phyloP scores from a whole-genome alignment of 2,888 invertebrate genomes.

The Heliconius erato region DNA sequence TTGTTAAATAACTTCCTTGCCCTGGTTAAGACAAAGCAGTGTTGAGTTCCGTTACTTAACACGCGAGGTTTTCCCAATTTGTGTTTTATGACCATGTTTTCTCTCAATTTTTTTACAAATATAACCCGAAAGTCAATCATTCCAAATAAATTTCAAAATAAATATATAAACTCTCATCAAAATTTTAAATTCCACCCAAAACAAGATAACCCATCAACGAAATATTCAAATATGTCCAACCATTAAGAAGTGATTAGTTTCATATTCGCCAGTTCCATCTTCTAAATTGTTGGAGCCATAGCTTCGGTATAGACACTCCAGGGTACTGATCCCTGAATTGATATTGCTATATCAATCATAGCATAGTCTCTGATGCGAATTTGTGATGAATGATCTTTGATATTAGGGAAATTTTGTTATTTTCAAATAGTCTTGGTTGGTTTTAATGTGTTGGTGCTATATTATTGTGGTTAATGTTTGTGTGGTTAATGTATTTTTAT shows the following conservation, averaged over 20 bases:
- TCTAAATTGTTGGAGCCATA: constrained; percentile 33
- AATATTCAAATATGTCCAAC: constrained; percentile 17
- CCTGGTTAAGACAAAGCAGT: too few species aligned
- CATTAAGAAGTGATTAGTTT: constrained; percentile 42
- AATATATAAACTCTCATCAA: neutral
- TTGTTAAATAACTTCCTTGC: too few species aligned
- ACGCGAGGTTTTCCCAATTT: too few species aligned
- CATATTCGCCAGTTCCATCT: constrained; percentile 20
- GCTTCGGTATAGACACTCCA: constrained; percentile 9
- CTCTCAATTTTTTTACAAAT: too few species aligned
- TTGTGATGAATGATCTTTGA: neutral
- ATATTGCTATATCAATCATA: constrained; percentile 33
- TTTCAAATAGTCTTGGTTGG: neutral
- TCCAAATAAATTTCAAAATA: neutral
- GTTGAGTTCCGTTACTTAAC: too few species aligned
- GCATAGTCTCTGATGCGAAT: neutral
- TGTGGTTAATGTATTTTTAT: too few species aligned
- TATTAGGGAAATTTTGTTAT: neutral
- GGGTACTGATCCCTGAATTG: constrained; percentile 19
- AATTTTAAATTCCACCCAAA: neutral
- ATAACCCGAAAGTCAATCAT: too few species aligned
- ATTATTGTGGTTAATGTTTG: too few species aligned
- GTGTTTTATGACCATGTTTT: too few species aligned
- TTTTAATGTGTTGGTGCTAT: neutral
- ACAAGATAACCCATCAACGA: neutral